A percentile compares a stretch with the other conserved stretches of the same genome.
Evolutionary conservation across 2,888 invertebrate species (phyloP).

Genomic region (Acanthoscelides obtectus): DNA sequence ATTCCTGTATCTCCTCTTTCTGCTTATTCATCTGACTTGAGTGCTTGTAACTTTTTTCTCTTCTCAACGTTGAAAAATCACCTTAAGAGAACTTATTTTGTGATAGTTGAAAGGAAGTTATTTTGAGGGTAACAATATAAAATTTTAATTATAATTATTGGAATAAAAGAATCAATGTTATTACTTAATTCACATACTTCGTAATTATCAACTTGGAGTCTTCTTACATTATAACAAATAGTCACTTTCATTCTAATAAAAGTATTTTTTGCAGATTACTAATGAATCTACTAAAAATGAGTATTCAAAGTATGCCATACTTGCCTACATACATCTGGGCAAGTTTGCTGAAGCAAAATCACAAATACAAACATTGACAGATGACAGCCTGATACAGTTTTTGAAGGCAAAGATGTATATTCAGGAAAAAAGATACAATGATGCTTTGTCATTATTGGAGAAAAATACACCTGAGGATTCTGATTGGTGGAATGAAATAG

Average conservation of each 20-base stretch:
- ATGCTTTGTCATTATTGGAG: slow-evolving; percentile 53
- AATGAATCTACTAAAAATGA: slow-evolving; percentile 29
- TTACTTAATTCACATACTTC: no score
- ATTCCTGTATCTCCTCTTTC: no score
- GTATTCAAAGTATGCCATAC: slow-evolving; percentile 31
- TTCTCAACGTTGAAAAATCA: no score
- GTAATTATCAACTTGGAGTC: not conserved
- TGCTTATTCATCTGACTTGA: no score
- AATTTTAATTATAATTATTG: no score
- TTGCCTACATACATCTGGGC: slow-evolving; percentile 44
- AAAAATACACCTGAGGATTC: slow-evolving; percentile 44
- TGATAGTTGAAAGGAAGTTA: no score
- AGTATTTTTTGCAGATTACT: slow-evolving; percentile 7
- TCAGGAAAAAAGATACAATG: slow-evolving; percentile 50
- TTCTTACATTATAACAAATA: no score
- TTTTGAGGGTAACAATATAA: no score
- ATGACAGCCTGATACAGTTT: slow-evolving; percentile 38
- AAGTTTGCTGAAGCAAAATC: slow-evolving; percentile 41
- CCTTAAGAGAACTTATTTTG: no score
- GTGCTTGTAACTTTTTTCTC: no score
- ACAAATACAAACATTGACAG: slow-evolving; percentile 39
- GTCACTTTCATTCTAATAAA: no score
- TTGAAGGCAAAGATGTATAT: slow-evolving; percentile 52
- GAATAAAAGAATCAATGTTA: no score
- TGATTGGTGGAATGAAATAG: slow-evolving; percentile 56